These are phyloP conservation scores for Acronicta leporina DNA, from an alignment of 2,888 invertebrate species.

Conservation along the genomic window DNA sequence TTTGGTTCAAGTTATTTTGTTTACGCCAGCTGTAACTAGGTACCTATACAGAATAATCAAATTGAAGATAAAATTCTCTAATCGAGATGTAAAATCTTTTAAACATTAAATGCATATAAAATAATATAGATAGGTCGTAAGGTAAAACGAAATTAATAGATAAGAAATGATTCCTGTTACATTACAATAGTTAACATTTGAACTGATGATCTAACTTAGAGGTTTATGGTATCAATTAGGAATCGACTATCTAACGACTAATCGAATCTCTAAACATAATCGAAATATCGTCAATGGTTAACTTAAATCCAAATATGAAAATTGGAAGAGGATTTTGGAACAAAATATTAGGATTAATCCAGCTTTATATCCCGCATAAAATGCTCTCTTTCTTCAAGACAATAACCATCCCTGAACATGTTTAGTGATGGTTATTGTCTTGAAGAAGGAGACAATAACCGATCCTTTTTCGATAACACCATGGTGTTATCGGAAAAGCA, in stretches of 20 bases:
- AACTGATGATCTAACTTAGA: conserved; percentile 1
- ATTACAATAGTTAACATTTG: conserved; percentile 26
- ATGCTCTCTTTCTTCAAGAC: not conserved
- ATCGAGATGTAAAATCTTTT: conserved; percentile 19
- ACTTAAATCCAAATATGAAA: conserved; percentile 25
- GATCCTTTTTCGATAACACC: too few relatives aligned
- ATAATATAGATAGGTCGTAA: conserved; percentile 17
- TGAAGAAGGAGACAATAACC: too few relatives aligned
- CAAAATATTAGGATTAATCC: not conserved
- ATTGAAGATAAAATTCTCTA: conserved; percentile 38
- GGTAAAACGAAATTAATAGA: conserved; percentile 8
- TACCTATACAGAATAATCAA: conserved; percentile 41
- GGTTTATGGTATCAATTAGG: conserved; percentile 13
- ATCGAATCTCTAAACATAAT: conserved; percentile 6
- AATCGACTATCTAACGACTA: conserved; percentile 24
- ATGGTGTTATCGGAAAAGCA: too few relatives aligned
- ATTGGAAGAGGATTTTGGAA: conserved; percentile 3
- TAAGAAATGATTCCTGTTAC: conserved; percentile 1
- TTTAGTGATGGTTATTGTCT: too few relatives aligned
- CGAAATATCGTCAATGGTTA: conserved; percentile 10
- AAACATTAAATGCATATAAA: conserved; percentile 14
- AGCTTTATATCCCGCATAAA: conserved; percentile 7
- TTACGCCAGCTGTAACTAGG: too few relatives aligned
- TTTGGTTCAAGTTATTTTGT: too few relatives aligned
- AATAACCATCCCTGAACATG: too few relatives aligned